These are phyloP conservation scores for Tinea trinotella DNA, from an alignment of 2,888 invertebrate genomes.

Conservation along the genomic window DNA sequence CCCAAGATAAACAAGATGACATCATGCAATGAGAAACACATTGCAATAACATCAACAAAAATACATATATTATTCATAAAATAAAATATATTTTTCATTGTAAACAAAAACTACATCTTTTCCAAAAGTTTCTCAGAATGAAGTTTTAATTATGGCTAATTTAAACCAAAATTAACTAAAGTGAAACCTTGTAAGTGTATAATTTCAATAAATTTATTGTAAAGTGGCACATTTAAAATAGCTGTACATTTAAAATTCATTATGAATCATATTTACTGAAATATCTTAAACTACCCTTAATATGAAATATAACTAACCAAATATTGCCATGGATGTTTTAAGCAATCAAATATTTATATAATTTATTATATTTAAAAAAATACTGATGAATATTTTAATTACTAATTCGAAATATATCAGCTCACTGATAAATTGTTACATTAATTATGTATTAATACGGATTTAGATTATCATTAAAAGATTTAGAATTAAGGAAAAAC, in stretches of 20 bases:
- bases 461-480: background rate
- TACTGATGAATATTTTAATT: background rate
- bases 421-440: conserved; percentile 2
- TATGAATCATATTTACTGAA: background rate
- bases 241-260: no score
- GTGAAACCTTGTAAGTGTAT: no score
- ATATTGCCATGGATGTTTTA: no score
- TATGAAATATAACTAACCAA: background rate
- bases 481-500: background rate
- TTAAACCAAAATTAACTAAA: no score
- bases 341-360: background rate
- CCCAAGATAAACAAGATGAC: background rate
- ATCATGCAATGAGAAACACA: background rate
- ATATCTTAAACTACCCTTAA: conserved; percentile 3
- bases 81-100: no score
- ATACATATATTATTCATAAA: no score
- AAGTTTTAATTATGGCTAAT: no score
- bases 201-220: no score
- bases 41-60: no score
- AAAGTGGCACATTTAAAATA: no score
- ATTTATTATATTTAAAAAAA: background rate
- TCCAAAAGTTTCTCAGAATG: no score
- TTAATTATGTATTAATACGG: background rate
- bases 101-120: no score
- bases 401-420: background rate